Percentiles rank a stretch among this genome's conserved stretches.
Conservation (phyloP, 2,113 vertebrate genomes). For the Paedocypris sp. region DNA sequence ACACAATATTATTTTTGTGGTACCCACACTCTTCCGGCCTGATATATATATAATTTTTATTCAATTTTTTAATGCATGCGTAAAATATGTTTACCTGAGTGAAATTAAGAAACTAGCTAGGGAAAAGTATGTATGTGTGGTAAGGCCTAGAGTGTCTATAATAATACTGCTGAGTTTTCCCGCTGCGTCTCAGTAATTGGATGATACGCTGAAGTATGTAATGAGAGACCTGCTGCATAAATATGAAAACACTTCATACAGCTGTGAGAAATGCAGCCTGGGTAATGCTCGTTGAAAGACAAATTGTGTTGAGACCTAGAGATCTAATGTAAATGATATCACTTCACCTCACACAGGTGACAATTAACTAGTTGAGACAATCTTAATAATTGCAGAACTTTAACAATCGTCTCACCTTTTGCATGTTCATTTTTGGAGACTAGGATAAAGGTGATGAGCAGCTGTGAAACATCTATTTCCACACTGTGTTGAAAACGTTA, state of each 20-base stretch:
- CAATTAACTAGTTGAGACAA: slow-evolving; percentile 13
- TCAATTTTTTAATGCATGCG: background rate
- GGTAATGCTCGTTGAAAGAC: slow-evolving; percentile 10
- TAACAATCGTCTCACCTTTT: background rate
- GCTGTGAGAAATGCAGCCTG: slow-evolving; percentile 11
- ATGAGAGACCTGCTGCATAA: slow-evolving; percentile 29
- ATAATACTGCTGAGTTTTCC: slow-evolving; percentile 15
- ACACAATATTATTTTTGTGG: no score
- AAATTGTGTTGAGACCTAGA: slow-evolving; percentile 14
- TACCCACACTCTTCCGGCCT: no score
- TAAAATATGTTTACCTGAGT: background rate
- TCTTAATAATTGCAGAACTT: background rate
- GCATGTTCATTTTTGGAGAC: background rate
- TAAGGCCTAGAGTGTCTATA: background rate
- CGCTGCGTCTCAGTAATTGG: slow-evolving; percentile 29
- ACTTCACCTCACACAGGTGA: background rate
- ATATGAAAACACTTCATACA: slow-evolving; percentile 25
- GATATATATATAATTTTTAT: no score
- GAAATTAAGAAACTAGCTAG: background rate
- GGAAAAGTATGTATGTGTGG: background rate
- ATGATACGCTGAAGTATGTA: slow-evolving; percentile 34
- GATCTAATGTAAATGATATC: slow-evolving; percentile 9
- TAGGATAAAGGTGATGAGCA: background rate
- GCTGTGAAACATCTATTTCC: background rate
- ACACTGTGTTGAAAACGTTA: background rate